phyloP scores from a whole-genome alignment of 1,140 invertebrate genomes.

The Hirudo medicinalis region DNA sequence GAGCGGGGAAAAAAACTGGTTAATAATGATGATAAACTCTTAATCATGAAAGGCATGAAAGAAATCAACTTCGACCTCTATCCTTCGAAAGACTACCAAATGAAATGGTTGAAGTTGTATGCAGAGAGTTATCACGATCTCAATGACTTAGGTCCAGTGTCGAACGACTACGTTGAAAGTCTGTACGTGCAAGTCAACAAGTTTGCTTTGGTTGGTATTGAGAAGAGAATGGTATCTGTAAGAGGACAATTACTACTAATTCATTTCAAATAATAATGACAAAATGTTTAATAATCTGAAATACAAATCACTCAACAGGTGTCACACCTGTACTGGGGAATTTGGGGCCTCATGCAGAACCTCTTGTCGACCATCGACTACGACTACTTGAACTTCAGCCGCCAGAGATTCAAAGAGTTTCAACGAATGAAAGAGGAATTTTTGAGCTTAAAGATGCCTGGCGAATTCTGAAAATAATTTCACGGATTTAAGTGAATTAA shows the following conservation, averaged over 20 bases:
- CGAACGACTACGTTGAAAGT: slow-evolving; percentile 46
- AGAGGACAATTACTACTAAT: too few relatives aligned
- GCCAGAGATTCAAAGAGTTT: too few relatives aligned
- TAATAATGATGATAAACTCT: too few relatives aligned
- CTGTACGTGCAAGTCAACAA: slow-evolving; percentile 65
- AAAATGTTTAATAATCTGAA: too few relatives aligned
- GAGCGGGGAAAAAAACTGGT: too few relatives aligned
- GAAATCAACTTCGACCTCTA: slow-evolving; percentile 49
- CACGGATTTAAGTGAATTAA: too few relatives aligned
- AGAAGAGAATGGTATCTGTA: too few relatives aligned
- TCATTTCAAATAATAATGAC: too few relatives aligned
- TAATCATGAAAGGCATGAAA: slow-evolving; percentile 37
- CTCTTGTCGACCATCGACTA: slow-evolving; percentile 81
- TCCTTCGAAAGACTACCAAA: slow-evolving; percentile 64
- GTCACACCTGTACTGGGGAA: slow-evolving; percentile 77
- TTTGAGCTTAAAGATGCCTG: too few relatives aligned
- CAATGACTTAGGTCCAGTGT: background rate
- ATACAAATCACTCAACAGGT: slow-evolving; percentile 33
- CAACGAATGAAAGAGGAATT: too few relatives aligned
- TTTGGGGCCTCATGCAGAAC: slow-evolving; percentile 82
- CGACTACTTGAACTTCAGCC: slow-evolving; percentile 58
- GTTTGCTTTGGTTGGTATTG: slow-evolving; percentile 50
- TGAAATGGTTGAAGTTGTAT: slow-evolving; percentile 57
- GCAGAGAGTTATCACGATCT: slow-evolving; percentile 26
- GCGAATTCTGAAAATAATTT: too few relatives aligned